Percentiles rank a stretch among this genome's conserved stretches.
Evolutionary conservation across 1,140 invertebrate genomes (phyloP).

Genomic region (Drosophila sechellia): DNA sequence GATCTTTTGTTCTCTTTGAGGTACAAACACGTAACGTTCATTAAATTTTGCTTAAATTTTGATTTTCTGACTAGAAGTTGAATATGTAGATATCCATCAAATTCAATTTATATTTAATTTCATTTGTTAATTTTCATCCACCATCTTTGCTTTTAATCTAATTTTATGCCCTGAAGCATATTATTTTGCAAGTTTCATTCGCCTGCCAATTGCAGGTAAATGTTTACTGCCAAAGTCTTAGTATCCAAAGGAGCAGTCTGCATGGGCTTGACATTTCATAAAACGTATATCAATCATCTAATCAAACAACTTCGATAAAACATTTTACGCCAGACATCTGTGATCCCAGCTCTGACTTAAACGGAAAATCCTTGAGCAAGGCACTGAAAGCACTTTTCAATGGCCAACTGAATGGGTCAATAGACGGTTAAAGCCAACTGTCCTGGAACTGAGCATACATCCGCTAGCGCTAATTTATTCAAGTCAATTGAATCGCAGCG

Average conservation of each 20-base stretch:
- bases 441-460: conserved; percentile 54
- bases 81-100: background rate
- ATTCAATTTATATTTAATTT: background rate
- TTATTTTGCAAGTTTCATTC: background rate
- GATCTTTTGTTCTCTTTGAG: conserved; percentile 1
- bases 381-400: conserved; percentile 9
- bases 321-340: conserved; percentile 15
- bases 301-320: conserved; percentile 4
- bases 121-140: too few species aligned
- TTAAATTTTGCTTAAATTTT: too few species aligned
- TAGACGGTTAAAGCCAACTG: conserved; percentile 43
- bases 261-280: background rate
- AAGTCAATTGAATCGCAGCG: conserved; percentile 71
- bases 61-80: too few species aligned
- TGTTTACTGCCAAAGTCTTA: background rate
- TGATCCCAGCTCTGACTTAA: conserved; percentile 17
- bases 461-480: conserved; percentile 71
- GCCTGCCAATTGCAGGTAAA: background rate
- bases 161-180: background rate
- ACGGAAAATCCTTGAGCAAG: conserved; percentile 31
- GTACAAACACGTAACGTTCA: conserved; percentile 17
- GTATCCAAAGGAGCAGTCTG: too few species aligned
- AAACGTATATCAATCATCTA: background rate
- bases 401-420: conserved; percentile 18
- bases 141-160: background rate